A percentile compares a stretch with the other conserved stretches of the same genome.
Evolutionary conservation across 2,888 invertebrate species (phyloP).

Genomic region (Neoitamus cyanurus): DNA sequence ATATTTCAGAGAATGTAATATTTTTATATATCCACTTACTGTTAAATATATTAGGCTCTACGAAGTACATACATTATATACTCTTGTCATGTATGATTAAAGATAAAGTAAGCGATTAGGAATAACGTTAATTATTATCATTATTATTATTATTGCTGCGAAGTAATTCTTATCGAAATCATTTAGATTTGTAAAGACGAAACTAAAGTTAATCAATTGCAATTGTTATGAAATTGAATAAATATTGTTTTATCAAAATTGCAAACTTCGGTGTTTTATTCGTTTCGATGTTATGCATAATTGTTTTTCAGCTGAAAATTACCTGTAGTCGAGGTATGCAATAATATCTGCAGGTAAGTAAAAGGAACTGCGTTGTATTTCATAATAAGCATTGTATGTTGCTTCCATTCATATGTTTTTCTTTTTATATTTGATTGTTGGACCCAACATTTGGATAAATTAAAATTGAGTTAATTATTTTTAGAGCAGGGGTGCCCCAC

Average conservation of each 20-base stretch:
- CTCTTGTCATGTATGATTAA: constrained; percentile 22
- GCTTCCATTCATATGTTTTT: too few species aligned
- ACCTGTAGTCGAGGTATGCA: neutral
- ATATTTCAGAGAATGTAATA: neutral
- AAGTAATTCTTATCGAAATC: constrained; percentile 28
- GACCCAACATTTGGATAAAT: too few species aligned
- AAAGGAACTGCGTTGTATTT: neutral
- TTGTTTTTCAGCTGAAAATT: neutral
- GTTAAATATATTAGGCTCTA: neutral
- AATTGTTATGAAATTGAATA: constrained; percentile 41
- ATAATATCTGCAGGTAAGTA: neutral
- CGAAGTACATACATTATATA: constrained; percentile 12
- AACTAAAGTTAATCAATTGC: constrained; percentile 34
- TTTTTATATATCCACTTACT: constrained; percentile 23
- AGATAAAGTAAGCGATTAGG: constrained; percentile 3
- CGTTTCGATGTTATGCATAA: neutral
- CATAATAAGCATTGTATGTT: too few species aligned
- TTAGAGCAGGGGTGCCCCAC: too few species aligned
- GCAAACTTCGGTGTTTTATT: neutral
- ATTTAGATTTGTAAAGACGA: constrained; percentile 25
- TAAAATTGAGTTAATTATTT: too few species aligned
- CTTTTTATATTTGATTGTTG: too few species aligned
- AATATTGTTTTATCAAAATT: constrained; percentile 35
- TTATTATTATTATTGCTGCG: constrained; percentile 19
- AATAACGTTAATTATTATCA: neutral